Evolutionary conservation across 35 echinoderm and acorn worm genomes (phyloP).

Genomic region (Heliocidaris tuberculata): DNA sequence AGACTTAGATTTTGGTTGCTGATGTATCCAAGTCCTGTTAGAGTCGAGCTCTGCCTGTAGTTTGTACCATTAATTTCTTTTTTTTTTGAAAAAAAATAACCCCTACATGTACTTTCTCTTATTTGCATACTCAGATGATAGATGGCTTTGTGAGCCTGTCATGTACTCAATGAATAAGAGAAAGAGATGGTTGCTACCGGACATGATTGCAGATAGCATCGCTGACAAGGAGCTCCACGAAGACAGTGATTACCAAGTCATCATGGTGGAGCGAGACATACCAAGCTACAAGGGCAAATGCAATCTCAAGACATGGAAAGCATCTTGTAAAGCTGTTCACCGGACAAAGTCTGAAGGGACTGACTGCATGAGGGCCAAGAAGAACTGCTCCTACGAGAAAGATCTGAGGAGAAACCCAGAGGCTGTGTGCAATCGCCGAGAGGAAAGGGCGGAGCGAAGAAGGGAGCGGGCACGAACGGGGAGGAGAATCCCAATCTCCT

Average conservation of each 20-base stretch:
- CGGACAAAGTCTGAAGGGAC: neutral
- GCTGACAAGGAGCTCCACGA: neutral
- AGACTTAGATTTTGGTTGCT: too few relatives aligned
- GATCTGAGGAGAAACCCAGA: neutral
- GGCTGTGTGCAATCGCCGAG: neutral
- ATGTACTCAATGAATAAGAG: constrained; percentile 12
- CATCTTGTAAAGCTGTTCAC: constrained; percentile 21
- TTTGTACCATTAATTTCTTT: too few relatives aligned
- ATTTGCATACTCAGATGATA: too few relatives aligned
- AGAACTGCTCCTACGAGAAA: neutral
- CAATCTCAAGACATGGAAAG: neutral
- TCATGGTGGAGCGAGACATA: constrained; percentile 9
- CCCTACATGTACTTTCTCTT: too few relatives aligned
- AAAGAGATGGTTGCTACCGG: constrained; percentile 19
- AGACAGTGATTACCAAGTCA: neutral
- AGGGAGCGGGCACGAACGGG: constrained; percentile 4
- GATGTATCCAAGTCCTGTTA: too few relatives aligned
- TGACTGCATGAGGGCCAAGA: neutral
- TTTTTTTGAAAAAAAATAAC: too few relatives aligned
- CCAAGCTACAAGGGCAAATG: neutral
- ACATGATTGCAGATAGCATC: neutral
- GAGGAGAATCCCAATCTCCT: neutral
- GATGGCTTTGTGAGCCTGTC: neutral
- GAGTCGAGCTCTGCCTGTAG: too few relatives aligned
- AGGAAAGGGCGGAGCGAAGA: neutral